phyloP scores from a whole-genome alignment of 2,113 vertebrate species.

The Hystrix brachyura region DNA sequence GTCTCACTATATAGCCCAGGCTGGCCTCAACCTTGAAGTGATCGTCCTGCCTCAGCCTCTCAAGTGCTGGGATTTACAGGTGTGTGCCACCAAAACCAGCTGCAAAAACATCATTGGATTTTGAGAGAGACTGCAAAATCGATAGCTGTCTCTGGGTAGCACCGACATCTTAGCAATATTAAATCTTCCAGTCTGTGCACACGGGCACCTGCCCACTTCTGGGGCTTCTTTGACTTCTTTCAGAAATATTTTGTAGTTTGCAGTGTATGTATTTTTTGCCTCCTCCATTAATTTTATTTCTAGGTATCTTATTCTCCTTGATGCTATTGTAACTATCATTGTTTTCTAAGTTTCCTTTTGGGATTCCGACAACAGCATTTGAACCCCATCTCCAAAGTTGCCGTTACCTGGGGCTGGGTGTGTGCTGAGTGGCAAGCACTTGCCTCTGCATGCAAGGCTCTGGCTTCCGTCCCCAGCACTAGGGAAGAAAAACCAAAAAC shows the following conservation, averaged over 20 bases:
- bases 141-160: background rate
- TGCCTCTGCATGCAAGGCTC: too few species aligned
- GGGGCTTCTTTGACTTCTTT: background rate
- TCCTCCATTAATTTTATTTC: background rate
- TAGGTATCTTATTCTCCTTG: background rate
- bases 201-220: background rate
- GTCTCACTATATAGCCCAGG: background rate
- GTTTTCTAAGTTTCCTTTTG: background rate
- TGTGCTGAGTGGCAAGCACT: too few species aligned
- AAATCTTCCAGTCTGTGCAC: background rate
- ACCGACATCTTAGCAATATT: background rate
- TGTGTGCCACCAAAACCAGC: accelerated
- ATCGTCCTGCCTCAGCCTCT: background rate
- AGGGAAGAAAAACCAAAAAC: background rate
- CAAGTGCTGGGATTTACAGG: background rate
- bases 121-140: background rate
- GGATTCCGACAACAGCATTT: background rate
- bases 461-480: too few species aligned
- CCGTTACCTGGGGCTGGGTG: background rate
- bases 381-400: background rate
- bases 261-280: background rate
- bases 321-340: background rate
- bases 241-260: background rate
- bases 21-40: background rate
- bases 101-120: background rate